phyloP scores from a whole-genome alignment of 2,113 vertebrate species.

The Naja naja region DNA sequence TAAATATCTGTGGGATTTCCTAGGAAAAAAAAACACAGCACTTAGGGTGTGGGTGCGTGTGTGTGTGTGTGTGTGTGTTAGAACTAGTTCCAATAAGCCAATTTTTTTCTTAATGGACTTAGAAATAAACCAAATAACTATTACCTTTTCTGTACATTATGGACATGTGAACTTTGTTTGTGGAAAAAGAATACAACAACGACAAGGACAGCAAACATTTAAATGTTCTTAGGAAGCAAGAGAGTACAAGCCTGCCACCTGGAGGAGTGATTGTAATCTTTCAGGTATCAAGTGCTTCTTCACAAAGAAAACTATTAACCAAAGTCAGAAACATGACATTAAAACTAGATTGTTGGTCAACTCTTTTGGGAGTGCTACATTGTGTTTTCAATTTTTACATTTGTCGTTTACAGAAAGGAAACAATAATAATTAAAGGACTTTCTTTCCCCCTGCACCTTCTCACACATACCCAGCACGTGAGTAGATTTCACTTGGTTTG shows the following conservation, averaged over 20 bases:
- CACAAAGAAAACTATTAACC: conserved; percentile 91
- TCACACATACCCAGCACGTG: conserved; percentile 39
- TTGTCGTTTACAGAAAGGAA: conserved; percentile 79
- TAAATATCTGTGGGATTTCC: conserved; percentile 68
- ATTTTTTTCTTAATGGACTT: conserved; percentile 80
- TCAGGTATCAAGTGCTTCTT: conserved; percentile 82
- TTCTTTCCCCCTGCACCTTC: conserved; percentile 48
- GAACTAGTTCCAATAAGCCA: conserved; percentile 73
- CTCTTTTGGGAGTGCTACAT: conserved; percentile 80
- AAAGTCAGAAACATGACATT: conserved; percentile 93
- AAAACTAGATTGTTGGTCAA: conserved; percentile 76
- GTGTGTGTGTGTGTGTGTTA: conserved; percentile 72
- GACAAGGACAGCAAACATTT: conserved; percentile 58
- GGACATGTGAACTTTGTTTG: conserved; percentile 75
- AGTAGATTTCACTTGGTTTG: conserved; percentile 35
- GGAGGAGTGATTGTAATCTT: conserved; percentile 76
- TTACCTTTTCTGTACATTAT: conserved; percentile 76
- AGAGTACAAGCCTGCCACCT: conserved; percentile 80
- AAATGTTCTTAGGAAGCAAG: conserved; percentile 73
- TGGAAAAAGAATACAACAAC: conserved; percentile 61
- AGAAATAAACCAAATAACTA: conserved; percentile 85
- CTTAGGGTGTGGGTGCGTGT: conserved; percentile 70
- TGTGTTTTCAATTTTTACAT: conserved; percentile 90
- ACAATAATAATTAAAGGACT: conserved; percentile 47
- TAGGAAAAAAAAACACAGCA: conserved; percentile 69